These are phyloP conservation scores for Spatulosminthurus flaviceps DNA, from an alignment of 2,888 invertebrate species.

Conservation along the genomic window DNA sequence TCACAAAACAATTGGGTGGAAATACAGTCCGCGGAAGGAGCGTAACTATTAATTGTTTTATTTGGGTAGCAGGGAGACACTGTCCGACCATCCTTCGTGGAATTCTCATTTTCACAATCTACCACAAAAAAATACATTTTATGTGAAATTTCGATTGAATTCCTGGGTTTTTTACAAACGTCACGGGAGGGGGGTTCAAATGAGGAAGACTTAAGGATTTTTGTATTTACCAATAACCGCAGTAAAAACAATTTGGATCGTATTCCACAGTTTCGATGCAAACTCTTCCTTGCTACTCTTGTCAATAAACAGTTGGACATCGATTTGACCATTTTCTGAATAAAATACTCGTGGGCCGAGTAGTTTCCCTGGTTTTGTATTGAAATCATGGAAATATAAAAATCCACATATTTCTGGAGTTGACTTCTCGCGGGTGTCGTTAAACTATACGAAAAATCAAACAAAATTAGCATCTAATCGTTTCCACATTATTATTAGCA, in stretches of 20 bases:
- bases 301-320: constrained; percentile 42
- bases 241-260: constrained; percentile 46
- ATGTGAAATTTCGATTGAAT: no score
- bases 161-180: no score
- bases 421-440: constrained; percentile 19
- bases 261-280: constrained; percentile 8
- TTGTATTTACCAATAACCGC: constrained; percentile 40
- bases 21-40: constrained; percentile 52
- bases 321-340: constrained; percentile 42
- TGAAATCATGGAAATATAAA: constrained; percentile 30
- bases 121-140: background rate
- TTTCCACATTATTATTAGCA: background rate
- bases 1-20: constrained; percentile 59
- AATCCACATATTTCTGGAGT: constrained; percentile 48
- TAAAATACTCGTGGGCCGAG: constrained; percentile 49
- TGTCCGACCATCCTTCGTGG: background rate
- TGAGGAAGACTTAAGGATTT: no score
- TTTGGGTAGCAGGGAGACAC: constrained; percentile 36
- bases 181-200: no score
- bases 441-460: constrained; percentile 8
- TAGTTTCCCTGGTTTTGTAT: constrained; percentile 34
- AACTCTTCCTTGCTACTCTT: constrained; percentile 36
- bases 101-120: constrained; percentile 21
- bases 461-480: background rate
- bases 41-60: background rate